Conservation (phyloP, 2,888 invertebrate genomes). For the Stramonita haemastoma region DNA sequence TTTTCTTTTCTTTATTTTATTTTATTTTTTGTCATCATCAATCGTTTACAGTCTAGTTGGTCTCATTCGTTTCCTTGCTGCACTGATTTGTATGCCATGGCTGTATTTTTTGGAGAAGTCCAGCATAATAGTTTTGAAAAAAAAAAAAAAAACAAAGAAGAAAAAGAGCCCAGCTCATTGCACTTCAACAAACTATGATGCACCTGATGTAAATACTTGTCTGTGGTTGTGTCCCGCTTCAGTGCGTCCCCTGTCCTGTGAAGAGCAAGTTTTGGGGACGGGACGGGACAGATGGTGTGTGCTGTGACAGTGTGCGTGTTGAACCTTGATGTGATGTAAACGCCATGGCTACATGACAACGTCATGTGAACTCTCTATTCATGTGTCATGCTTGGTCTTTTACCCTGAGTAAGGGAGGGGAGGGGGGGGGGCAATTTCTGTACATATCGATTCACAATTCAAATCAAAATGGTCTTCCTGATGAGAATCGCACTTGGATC, state of each 20-base stretch:
- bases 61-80: background rate
- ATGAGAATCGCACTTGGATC: conserved; percentile 3
- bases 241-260: background rate
- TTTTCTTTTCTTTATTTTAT: background rate
- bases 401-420: no score
- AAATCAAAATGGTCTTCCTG: conserved; percentile 27
- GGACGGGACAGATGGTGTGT: no score
- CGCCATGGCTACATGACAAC: no score
- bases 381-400: no score
- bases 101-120: background rate
- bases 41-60: background rate
- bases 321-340: no score
- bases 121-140: background rate
- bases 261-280: background rate
- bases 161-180: background rate
- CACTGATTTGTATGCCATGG: background rate
- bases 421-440: background rate
- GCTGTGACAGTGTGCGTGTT: no score
- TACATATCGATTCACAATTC: background rate
- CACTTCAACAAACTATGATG: conserved; percentile 5
- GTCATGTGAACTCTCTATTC: no score
- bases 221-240: background rate
- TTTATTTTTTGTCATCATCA: background rate
- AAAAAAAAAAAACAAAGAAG: conserved; percentile 1
- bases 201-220: conserved; percentile 14